Evolutionary conservation across 2,797 vertebrate species (phyloP), one percentile per base, ranked within the genome.

Genomic region (Rhinella marina): DNA sequence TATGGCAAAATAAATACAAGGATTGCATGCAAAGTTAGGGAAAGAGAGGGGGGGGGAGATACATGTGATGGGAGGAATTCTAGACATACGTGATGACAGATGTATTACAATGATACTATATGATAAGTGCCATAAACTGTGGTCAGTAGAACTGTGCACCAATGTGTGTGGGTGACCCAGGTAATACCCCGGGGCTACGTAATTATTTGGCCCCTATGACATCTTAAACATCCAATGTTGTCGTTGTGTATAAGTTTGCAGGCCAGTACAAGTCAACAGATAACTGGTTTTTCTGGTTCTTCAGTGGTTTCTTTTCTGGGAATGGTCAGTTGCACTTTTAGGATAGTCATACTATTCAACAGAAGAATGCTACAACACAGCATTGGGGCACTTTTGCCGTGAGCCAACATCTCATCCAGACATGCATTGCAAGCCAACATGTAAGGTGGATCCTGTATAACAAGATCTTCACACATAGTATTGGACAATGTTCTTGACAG

Each of bases 1-100:
- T 92, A 90, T 87, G 82, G 86, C 89, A 88, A 88, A 91, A 90
- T 89, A 89, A 91, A 89, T 73, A 88, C 84, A 75, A 52, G 17
- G 88, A 86, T 70, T 41, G 73, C 84, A 85, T 72, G 77, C 57
- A 61, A 81, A 83, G 81, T 72, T 88, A 52, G 79, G 82, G 50
- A 82, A 27, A 25, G 72, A 59, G 66, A 23, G 66, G 23, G 81
- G 27, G 56, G 56, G 79, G 64, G 7, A 78, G 21, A 88, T 23
- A 73, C 82, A 85, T 81, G 87, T 41, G 12, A 81, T 81, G 76
- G 57, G 77, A 85, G 29, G 19, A 70, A 25, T 59, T n/a, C 25
- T 80, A 62, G 19, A 25, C 41, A 78, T 21, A 87, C 25, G 16
- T 61, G 61, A 64, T 68, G 82, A 73, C 76, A 68, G 80, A 70